Percentiles rank a stretch among this genome's conserved stretches.
phyloP scores from a whole-genome alignment of 2,113 vertebrate genomes.

The Anas platyrhynchos region DNA sequence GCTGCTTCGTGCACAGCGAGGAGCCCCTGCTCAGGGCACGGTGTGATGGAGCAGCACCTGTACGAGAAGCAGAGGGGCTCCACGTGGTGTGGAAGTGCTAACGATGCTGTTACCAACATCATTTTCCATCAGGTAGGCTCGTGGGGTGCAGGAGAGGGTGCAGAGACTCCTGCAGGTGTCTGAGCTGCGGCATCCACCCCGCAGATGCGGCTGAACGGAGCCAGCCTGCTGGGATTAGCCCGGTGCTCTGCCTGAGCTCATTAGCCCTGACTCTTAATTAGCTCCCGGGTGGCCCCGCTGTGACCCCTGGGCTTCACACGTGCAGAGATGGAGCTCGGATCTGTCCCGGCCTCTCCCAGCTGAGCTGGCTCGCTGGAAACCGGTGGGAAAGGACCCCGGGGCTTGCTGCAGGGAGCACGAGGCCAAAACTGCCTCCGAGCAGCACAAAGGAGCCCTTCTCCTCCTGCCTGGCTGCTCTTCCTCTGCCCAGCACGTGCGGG shows the following conservation, averaged over 20 bases:
- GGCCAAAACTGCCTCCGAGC: background rate
- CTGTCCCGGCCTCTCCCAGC: background rate
- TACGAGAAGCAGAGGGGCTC: fast-evolving
- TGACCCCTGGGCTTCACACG: background rate
- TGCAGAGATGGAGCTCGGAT: background rate
- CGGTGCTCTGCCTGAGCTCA: background rate
- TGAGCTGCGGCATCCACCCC: background rate
- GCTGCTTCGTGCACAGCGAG: background rate
- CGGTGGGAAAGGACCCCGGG: background rate
- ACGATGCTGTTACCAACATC: background rate
- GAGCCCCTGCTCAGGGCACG: background rate
- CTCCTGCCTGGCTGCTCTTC: background rate
- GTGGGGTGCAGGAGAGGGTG: background rate
- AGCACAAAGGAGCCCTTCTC: background rate
- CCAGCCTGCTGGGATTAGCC: background rate
- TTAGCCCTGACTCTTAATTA: background rate
- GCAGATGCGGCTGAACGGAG: background rate
- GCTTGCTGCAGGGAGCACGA: background rate
- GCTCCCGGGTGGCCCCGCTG: background rate
- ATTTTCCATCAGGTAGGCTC: background rate
- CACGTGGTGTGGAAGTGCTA: fast-evolving
- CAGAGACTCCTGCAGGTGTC: background rate
- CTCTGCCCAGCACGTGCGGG: background rate
- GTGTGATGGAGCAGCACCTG: background rate
- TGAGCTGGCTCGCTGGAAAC: background rate